Evolutionary conservation across 2,797 vertebrate species (phyloP).

Genomic region (Oryzias sinensis): DNA sequence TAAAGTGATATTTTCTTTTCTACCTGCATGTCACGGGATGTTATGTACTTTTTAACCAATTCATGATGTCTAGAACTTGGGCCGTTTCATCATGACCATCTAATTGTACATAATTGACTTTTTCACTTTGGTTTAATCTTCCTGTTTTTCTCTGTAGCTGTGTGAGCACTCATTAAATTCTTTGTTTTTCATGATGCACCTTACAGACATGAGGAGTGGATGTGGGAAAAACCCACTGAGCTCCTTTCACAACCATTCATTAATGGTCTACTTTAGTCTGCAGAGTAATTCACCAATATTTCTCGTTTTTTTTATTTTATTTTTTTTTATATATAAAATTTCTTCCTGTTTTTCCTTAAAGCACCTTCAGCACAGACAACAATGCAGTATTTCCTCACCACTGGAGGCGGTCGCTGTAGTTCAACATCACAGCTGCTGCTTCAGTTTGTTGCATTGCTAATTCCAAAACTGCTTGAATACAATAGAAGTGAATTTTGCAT

Average conservation of each 20-base stretch:
- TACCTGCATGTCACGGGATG: background rate
- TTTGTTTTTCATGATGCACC: slow-evolving; percentile 1
- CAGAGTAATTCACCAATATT: background rate
- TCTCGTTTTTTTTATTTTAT: no score
- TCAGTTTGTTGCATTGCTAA: no score
- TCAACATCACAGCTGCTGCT: background rate
- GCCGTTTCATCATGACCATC: background rate
- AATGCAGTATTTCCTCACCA: background rate
- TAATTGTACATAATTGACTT: background rate
- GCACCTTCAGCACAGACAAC: background rate
- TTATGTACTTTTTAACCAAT: background rate
- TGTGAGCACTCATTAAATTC: background rate
- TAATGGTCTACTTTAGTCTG: slow-evolving; percentile 1
- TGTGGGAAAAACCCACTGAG: background rate
- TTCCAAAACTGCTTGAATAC: no score
- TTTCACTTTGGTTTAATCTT: background rate
- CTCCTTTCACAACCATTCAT: no score
- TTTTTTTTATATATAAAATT: background rate
- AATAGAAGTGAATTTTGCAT: no score
- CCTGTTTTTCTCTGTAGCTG: slow-evolving; percentile 2
- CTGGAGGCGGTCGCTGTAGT: background rate
- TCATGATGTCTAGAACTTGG: background rate
- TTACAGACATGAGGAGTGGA: background rate
- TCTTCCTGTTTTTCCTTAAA: slow-evolving; percentile 6
- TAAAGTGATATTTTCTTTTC: no score